Base-by-base conservation (phyloP, 2,888 invertebrate species). In the Suillia variegata region DNA sequence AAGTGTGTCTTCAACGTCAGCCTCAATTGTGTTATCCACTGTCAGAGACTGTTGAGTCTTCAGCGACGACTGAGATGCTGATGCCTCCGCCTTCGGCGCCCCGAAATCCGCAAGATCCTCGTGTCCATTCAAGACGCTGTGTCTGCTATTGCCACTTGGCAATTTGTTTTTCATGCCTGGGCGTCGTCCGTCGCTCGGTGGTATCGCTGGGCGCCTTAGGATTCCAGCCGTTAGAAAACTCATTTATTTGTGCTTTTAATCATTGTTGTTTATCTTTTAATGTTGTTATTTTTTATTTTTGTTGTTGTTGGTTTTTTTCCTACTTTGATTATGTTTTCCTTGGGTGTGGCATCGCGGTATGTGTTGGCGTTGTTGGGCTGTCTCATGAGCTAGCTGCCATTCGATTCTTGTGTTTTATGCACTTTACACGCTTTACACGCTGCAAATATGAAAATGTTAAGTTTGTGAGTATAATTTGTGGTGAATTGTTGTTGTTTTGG, bases 321-420 rank as follows among this genome's bases (percentile, higher is more conserved):
- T n/a, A n/a, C n/a, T n/a, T 22, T 24, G 22, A 6, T 15, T 33
- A 51, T 51, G 13, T 13, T 26, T 47, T 13, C 31, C 54, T 54
- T 54, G 54, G 54, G 54, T 47, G 54, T 54, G 54, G 54, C 38
- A n/a, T 22, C 42, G 42, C n/a, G n/a, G n/a, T n/a, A 26, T 54
- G 54, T 42, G 38, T n/a, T 6, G 38, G 4, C 4, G 4, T 8
- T n/a, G 38, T n/a, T 13, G 38, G 4, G 38, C 38, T n/a, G 8
- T 12, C 31, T 31, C 6, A 8, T 31, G 31, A n/a, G 6, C 12
- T 31, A 31, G 13, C 38, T 38, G 8, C n/a, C 38, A 4, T 13
- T 31, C 31, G 31, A 12, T 12, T 31, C 31, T 31, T 31, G 31
- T n/a, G n/a, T 31, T 31, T 31, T 31, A 31, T 6, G 31, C 12